Evolutionary conservation across 2,888 invertebrate species (phyloP).

Genomic region (Drosophila borealis): DNA sequence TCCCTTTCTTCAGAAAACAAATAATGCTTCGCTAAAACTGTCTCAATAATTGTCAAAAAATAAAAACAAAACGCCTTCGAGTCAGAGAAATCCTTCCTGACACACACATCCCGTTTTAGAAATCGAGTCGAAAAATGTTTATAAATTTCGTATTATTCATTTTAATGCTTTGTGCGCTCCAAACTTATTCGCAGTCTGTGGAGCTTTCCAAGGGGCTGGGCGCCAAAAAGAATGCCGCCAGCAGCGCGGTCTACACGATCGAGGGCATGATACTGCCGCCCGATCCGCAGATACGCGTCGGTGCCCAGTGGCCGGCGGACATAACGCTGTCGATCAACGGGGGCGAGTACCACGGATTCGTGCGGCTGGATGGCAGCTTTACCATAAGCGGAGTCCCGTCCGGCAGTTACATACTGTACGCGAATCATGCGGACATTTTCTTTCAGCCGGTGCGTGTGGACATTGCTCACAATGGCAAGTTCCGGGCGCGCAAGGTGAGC

Average conservation of each 20-base stretch:
- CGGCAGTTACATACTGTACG: constrained; percentile 97
- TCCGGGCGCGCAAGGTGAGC: constrained; percentile 96
- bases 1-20: not conserved
- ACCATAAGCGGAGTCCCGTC: constrained; percentile 93
- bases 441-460: constrained; percentile 97
- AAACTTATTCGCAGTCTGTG: not conserved
- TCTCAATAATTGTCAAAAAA: not conserved
- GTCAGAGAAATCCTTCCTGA: not conserved
- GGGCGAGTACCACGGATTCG: constrained; percentile 94
- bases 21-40: not conserved
- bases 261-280: constrained; percentile 42
- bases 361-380: constrained; percentile 96
- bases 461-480: constrained; percentile 98
- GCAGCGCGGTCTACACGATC: constrained; percentile 15
- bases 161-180: not conserved
- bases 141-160: constrained; percentile 41
- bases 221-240: not conserved
- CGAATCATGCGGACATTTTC: constrained; percentile 93
- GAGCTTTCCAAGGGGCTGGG: not conserved
- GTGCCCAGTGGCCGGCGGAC: constrained; percentile 22
- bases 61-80: not conserved
- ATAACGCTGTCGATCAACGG: constrained; percentile 92
- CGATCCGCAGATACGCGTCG: not conserved
- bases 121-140: constrained; percentile 36
- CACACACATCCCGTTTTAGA: not conserved